Evolutionary conservation across 2,113 vertebrate species (phyloP).

Genomic region (Dromaius novaehollandiae): DNA sequence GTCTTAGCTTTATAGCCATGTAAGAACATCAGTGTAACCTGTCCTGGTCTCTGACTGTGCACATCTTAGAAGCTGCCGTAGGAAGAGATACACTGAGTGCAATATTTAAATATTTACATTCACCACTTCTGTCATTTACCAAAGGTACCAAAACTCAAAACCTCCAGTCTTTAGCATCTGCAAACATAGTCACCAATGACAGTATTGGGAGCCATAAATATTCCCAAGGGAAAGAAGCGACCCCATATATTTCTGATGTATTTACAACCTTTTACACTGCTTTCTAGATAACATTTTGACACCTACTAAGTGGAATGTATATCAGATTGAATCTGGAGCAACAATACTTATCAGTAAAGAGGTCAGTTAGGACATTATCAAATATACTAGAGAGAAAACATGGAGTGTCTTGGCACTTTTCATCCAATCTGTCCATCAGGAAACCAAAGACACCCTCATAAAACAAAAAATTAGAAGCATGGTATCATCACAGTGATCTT

Average conservation of each 20-base stretch:
- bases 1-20: neutral
- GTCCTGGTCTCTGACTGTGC: neutral
- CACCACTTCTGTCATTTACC: neutral
- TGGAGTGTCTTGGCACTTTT: neutral
- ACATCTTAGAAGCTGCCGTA: neutral
- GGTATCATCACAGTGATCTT: neutral
- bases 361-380: neutral
- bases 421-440: neutral
- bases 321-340: neutral
- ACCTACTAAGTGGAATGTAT: neutral
- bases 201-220: neutral
- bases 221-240: neutral
- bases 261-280: fast-evolving
- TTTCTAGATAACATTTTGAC: neutral
- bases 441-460: neutral
- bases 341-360: neutral
- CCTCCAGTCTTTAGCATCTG: neutral
- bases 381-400: neutral
- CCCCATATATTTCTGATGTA: neutral
- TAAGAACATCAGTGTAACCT: neutral
- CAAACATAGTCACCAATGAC: neutral
- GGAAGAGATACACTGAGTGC: neutral
- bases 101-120: neutral
- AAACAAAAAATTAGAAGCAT: neutral
- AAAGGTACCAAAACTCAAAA: neutral